Evolutionary conservation across 2,113 vertebrate species (phyloP), one percentile per base, ranked within the genome.

Genomic region (Pseudopodoces humilis): DNA sequence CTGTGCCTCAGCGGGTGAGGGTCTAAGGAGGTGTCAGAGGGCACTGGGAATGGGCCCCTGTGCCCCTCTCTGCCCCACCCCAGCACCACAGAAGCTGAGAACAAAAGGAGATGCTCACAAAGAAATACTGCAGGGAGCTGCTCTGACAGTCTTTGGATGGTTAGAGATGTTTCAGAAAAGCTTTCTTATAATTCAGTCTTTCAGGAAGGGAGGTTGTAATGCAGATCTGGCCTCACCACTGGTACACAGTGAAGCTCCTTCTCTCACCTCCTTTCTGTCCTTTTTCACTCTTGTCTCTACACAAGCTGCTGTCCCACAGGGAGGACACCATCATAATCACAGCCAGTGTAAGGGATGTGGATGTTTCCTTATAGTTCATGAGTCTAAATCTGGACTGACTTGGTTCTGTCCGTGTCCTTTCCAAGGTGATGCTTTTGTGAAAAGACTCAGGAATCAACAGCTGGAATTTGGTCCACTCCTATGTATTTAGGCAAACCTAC

Each of bases 401-500:
- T 60, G 24, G 7, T 62, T 76, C 74, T 85, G 31, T 18, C 44
- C 62, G 3, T 11, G 33, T 44, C 41, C 44, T 82, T 75, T 60
- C 33, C 49, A 53, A 76, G 31, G 58, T 39, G 77, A 18, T 25
- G 37, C 13, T 85, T 60, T 31, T 1, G 3, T 82, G 58, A 64
- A 71, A 72, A 68, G 30, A 33, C 21, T 79, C 7, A 4, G 64
- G 43, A 75, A 49, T 30, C 25, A 91, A 41, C 14, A 44, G 13
- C 22, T 50, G 7, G 52, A 71, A 50, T 50, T 39, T 17, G 24
- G 10, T 55, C 9, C 41, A 37, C 8, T 68, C 15, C 23, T 35
- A 0, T 35, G 18, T 27, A 18, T 0, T 0, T 3, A 46, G 52
- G 43, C 6, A 72, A 65, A 37, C 13, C 9, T 2, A n/a, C 8